Base-by-base conservation (phyloP, 2,113 vertebrate genomes). In the Etheostoma spectabile region DNA sequence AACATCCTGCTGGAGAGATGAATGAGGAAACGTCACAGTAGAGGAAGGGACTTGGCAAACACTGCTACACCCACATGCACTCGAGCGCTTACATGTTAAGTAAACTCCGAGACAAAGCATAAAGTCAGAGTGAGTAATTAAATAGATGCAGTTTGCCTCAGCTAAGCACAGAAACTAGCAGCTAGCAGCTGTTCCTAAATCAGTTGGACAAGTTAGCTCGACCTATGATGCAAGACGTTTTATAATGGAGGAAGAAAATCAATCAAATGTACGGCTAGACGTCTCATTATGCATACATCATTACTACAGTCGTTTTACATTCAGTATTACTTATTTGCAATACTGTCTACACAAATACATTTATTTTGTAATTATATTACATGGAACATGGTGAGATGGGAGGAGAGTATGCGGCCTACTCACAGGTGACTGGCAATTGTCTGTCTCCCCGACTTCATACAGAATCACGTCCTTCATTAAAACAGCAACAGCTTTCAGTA, bases 401-500 rank as follows among this genome's bases (percentile, higher is more conserved):
- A 59, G 56, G 48, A 30, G 2, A 11, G 35, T 3, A 14, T 5
- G 52, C 6, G 3, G 55, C 0, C 2, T 56, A 95, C 97, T 97
- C 94, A 99, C 98, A 82, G 95, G 92, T 14, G 86, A 52, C 5
- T 91, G 91, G 92, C 98, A 99, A 74, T 93, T 91, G 11, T 97
- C 96, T 0, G 85, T 74, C 56, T 97, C 96, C 1, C 75, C 93
- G 0, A 89, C 95, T 16, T 96, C 91, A 21, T 97, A 99, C 1
- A 99, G 95, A 59, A 97, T 93, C 62, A 97, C 86, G 63, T 99
- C 98, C 82, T 99, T 99, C 77, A 98, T 92, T 85, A 98, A 97
- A 79, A 99, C 97, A 0, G 97, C 94, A 0, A 97, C 86, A 3
- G 97, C 97, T 88, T 97, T 96, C 93, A 99, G 95, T 51, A 98